Percentiles rank a stretch among this genome's conserved stretches.
These are phyloP conservation scores for Clarias platycephalus DNA, from an alignment of 2,797 vertebrate species.

Conservation along the genomic window DNA sequence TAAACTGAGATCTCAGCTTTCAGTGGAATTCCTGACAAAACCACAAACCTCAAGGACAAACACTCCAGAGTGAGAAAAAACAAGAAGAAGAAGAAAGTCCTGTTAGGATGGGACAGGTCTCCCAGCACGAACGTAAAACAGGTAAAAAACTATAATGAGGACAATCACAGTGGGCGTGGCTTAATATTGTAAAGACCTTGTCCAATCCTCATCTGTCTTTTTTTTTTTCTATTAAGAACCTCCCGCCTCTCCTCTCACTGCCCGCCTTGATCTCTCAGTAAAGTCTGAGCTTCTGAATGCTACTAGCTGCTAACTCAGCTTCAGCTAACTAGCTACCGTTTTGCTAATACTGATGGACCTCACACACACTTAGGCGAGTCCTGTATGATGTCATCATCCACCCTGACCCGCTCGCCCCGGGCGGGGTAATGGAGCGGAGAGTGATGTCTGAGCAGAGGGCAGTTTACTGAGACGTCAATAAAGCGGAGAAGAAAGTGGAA, in stretches of 20 bases:
- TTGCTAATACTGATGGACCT: not conserved
- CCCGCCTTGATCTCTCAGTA: not conserved
- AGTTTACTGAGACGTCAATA: not conserved
- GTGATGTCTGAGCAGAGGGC: not conserved
- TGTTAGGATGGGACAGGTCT: no score
- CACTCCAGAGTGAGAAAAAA: no score
- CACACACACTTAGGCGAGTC: not conserved
- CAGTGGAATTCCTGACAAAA: no score
- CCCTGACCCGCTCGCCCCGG: not conserved
- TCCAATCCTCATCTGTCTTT: not conserved
- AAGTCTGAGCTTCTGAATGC: not conserved
- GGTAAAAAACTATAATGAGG: not conserved
- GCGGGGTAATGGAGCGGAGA: not conserved
- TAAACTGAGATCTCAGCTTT: no score
- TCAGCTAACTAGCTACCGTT: not conserved
- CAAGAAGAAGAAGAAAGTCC: no score
- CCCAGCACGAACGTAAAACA: not conserved
- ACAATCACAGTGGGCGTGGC: not conserved
- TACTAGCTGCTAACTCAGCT: not conserved
- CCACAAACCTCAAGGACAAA: no score
- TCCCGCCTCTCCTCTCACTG: no score
- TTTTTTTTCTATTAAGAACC: not conserved
- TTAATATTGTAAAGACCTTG: not conserved
- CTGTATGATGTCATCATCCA: conserved; percentile 3
- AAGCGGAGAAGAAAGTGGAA: not conserved